Evolutionary conservation across 2,113 vertebrate species (phyloP).

Genomic region (Nibea albiflora): DNA sequence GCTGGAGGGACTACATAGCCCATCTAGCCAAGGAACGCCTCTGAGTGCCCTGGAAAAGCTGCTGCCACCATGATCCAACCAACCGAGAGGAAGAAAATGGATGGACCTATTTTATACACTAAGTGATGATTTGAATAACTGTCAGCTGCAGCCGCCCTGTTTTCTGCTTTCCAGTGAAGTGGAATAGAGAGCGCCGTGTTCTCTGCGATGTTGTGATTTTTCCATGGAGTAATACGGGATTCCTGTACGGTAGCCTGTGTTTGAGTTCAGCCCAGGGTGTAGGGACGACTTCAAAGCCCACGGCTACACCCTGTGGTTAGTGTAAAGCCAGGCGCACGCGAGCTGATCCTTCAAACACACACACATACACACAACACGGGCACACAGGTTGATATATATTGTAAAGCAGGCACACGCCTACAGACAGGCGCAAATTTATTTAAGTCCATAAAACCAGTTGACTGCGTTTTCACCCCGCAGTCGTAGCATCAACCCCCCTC

Average conservation of each 20-base stretch:
- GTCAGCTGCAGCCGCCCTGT: background rate
- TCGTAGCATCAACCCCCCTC: constrained; percentile 5
- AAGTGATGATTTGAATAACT: background rate
- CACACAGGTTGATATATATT: constrained; percentile 51
- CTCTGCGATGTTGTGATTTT: constrained; percentile 49
- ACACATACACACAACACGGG: constrained; percentile 1
- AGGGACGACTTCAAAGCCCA: constrained; percentile 68
- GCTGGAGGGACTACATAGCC: too few relatives aligned
- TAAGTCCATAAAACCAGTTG: constrained; percentile 60
- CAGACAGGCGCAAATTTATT: constrained; percentile 52
- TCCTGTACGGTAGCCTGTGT: constrained; percentile 65
- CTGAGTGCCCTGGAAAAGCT: too few relatives aligned
- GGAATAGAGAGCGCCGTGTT: constrained; percentile 42
- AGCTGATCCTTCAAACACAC: constrained; percentile 25
- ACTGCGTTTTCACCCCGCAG: constrained; percentile 24
- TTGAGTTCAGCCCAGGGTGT: constrained; percentile 64
- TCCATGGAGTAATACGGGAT: constrained; percentile 55
- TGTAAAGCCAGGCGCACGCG: constrained; percentile 53
- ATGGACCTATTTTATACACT: background rate
- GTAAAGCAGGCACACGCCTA: constrained; percentile 41
- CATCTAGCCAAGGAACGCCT: too few relatives aligned
- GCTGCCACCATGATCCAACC: too few relatives aligned
- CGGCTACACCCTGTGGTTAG: constrained; percentile 78
- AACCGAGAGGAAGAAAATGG: too few relatives aligned
- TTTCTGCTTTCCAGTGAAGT: background rate